A percentile compares a stretch with the other conserved stretches of the same genome.
These are phyloP conservation scores for Agrilus planipennis DNA, from an alignment of 1,140 invertebrate genomes.

Conservation along the genomic window DNA sequence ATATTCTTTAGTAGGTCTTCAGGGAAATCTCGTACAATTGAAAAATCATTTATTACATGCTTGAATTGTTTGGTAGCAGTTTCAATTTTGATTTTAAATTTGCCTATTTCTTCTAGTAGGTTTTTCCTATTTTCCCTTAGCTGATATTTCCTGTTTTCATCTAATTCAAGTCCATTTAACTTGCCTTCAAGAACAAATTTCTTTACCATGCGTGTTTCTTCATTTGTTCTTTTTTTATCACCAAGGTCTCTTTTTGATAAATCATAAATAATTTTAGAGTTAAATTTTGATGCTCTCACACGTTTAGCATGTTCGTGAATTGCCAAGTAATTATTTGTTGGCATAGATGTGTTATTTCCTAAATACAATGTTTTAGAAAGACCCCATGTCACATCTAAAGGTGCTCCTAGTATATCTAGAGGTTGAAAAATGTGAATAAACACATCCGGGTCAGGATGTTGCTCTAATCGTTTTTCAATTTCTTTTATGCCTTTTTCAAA, in stretches of 20 bases:
- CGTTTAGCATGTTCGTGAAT: conserved; percentile 60
- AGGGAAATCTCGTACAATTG: conserved; percentile 61
- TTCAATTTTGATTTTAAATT: conserved; percentile 52
- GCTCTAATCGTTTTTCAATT: conserved; percentile 45
- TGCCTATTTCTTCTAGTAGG: conserved; percentile 40
- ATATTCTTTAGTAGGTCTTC: conserved; percentile 53
- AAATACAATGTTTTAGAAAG: conserved; percentile 71
- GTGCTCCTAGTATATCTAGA: conserved; percentile 57
- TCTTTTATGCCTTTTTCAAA: conserved; percentile 65
- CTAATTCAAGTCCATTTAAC: conserved; percentile 58
- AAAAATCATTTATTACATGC: conserved; percentile 52
- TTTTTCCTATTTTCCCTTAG: conserved; percentile 37
- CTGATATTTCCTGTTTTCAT: conserved; percentile 34
- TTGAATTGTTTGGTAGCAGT: conserved; percentile 48
- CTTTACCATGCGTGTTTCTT: conserved; percentile 56
- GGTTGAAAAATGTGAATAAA: conserved; percentile 65
- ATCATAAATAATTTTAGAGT: conserved; percentile 52
- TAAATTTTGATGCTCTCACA: conserved; percentile 53
- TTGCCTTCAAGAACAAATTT: conserved; percentile 73
- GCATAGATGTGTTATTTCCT: conserved; percentile 68
- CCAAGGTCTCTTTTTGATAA: conserved; percentile 47
- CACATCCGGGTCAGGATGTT: conserved; percentile 42
- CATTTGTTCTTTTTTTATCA: conserved; percentile 40
- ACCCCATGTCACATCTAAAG: conserved; percentile 76
- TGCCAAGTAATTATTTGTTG: conserved; percentile 58